Percentiles rank a stretch among this genome's conserved stretches.
These are phyloP conservation scores for Trochalopteron elliotii DNA, from an alignment of 2,113 vertebrate genomes.

Conservation along the genomic window DNA sequence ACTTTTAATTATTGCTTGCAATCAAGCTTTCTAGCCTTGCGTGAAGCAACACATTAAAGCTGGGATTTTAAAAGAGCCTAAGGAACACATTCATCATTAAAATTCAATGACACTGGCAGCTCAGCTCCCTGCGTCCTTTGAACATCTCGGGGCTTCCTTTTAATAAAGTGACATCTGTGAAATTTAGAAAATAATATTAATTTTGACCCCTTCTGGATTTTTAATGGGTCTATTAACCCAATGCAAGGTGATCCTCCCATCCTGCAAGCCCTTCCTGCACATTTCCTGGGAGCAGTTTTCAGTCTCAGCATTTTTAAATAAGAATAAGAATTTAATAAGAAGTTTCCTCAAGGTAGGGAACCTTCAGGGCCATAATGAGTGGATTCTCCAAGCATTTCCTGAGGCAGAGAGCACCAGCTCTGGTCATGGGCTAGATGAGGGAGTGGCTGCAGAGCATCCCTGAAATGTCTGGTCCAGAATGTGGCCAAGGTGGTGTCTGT, in stretches of 20 bases:
- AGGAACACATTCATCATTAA: constrained; percentile 16
- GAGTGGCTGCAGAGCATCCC: background rate
- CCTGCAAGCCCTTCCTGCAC: background rate
- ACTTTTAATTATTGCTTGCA: constrained; percentile 13
- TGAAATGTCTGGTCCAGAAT: background rate
- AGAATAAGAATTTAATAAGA: no score
- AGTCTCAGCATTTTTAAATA: background rate
- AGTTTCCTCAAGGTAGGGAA: background rate
- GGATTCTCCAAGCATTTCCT: background rate
- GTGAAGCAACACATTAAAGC: constrained; percentile 54
- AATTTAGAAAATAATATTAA: background rate
- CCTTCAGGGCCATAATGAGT: background rate
- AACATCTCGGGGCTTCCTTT: background rate
- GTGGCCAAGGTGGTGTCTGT: background rate
- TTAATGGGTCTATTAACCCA: background rate
- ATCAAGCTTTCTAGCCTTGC: constrained; percentile 9
- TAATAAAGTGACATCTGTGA: background rate
- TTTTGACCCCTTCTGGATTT: background rate
- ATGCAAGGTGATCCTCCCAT: background rate
- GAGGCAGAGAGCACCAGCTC: background rate
- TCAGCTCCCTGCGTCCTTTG: constrained; percentile 10
- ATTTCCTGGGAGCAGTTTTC: background rate
- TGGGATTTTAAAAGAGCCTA: constrained; percentile 35
- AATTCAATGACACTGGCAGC: constrained; percentile 12
- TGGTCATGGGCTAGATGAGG: rapidly evolving